Percentiles rank a stretch among this genome's conserved stretches.
Conservation (phyloP, 2,888 invertebrate species). For the Agrilus mali region DNA sequence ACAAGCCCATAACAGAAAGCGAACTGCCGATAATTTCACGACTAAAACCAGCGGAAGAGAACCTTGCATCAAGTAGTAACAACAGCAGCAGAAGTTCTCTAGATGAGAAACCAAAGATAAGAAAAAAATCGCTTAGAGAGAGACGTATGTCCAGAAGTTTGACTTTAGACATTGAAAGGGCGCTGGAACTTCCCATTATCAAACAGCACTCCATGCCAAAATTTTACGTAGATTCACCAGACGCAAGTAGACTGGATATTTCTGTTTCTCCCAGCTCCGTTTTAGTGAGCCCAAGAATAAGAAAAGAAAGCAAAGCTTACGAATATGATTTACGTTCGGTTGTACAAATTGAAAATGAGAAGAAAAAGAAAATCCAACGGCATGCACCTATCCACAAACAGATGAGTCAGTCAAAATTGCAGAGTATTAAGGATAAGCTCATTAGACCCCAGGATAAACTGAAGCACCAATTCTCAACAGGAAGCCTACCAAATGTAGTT, state of each 20-base stretch:
- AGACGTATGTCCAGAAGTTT: conserved; percentile 29
- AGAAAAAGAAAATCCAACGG: background rate
- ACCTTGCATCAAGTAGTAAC: too few species aligned
- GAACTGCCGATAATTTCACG: too few species aligned
- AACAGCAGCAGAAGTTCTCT: background rate
- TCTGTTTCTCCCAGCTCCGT: conserved; percentile 20
- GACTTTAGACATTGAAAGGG: conserved; percentile 23
- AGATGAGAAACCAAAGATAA: conserved; percentile 14
- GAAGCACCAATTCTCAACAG: conserved; percentile 7
- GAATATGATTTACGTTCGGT: conserved; percentile 29
- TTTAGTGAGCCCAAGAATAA: conserved; percentile 25
- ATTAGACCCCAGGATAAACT: conserved; percentile 5
- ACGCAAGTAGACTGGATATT: conserved; percentile 24
- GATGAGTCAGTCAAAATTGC: conserved; percentile 3
- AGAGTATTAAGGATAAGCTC: conserved; percentile 8
- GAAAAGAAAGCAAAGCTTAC: conserved; percentile 19
- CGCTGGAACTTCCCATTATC: conserved; percentile 28
- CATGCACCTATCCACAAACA: conserved; percentile 10
- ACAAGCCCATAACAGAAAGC: too few species aligned
- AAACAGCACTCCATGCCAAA: conserved; percentile 33
- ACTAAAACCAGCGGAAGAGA: too few species aligned
- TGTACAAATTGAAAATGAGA: conserved; percentile 31
- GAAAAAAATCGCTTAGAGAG: conserved; percentile 28
- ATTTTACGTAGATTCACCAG: conserved; percentile 32
- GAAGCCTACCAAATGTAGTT: conserved; percentile 6